Base-by-base conservation (phyloP, 2,113 vertebrate species). In the Vimba vimba region DNA sequence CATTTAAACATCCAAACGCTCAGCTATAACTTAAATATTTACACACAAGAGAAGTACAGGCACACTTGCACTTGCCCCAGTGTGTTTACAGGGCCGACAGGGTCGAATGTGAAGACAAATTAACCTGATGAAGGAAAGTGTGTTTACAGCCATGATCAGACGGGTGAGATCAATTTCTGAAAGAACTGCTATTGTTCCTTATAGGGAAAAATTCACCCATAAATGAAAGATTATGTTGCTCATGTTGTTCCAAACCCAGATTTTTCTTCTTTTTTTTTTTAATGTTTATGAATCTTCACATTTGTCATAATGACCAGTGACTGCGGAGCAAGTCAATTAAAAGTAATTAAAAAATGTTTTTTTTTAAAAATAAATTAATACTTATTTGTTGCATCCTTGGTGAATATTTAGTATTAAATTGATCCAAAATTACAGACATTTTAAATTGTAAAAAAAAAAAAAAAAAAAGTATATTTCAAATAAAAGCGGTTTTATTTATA, bases 21-120 rank as follows among this genome's bases (percentile, higher is more conserved):
- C 39, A 10, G 45, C 62, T 85, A 39, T 47, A 55, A 80, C 15
- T 77, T 64, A 81, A 88, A 84, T 84, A 87, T 87, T 83, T 87
- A 86, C 85, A 76, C 55, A 50, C 43, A 62, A 50, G 78, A 50
- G 30, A 85, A 64, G 69, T 52, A 66, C 57, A 19, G 21, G 68
- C n/a, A 45, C 80, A 45, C 79, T 69, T 50, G 74, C 3, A 2
- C 27, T n/a, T 21, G 45, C 17, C 8, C 45, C 15, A 62, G 4
- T 50, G 27, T 52, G 27, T 75, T 76, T 82, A 25, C 60, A 52
- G 33, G 69, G 23, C 69, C 76, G 69, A 76, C 8, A 13, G 59
- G 60, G 30, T 82, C 62, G 27, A 77, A 82, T 33, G 77, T 27
- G 59, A n/a, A 74, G 50, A 55, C 4, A 25, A 47, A 69, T 19